Conservation (phyloP, 2,888 invertebrate species). For the Allacma fusca region DNA sequence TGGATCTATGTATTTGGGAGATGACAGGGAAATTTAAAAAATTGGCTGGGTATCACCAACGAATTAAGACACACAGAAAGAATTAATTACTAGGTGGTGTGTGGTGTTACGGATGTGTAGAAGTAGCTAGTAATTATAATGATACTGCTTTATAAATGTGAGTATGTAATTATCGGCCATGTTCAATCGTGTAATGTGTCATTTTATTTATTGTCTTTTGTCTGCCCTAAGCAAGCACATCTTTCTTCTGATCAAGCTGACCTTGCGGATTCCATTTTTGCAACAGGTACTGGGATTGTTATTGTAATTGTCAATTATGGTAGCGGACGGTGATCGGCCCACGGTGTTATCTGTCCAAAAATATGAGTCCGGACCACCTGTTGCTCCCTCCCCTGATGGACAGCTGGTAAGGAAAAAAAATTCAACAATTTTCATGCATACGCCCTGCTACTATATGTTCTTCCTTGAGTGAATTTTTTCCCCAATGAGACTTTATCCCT, state of each 20-base stretch:
- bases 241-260: conserved; percentile 48
- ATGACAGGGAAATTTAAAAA: too few relatives aligned
- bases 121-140: too few relatives aligned
- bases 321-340: conserved; percentile 61
- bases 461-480: conserved; percentile 2
- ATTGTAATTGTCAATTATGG: conserved; percentile 57
- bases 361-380: conserved; percentile 61
- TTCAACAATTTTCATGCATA: conserved; percentile 12
- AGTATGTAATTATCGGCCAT: background rate
- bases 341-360: conserved; percentile 61
- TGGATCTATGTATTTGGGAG: too few relatives aligned
- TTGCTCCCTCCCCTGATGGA: conserved; percentile 57
- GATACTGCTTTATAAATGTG: too few relatives aligned
- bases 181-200: conserved; percentile 7
- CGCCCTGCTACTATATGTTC: conserved; percentile 32
- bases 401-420: conserved; percentile 58
- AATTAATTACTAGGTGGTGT: too few relatives aligned
- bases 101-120: too few relatives aligned
- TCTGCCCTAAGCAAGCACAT: conserved; percentile 36
- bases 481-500: background rate
- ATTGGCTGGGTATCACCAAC: too few relatives aligned
- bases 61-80: too few relatives aligned
- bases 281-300: conserved; percentile 44
- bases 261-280: conserved; percentile 61
- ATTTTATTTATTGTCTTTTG: conserved; percentile 37